Evolutionary conservation across 2,797 vertebrate genomes (phyloP), one percentile per base, ranked within the genome.

Genomic region (Chrysocyon brachyurus): DNA sequence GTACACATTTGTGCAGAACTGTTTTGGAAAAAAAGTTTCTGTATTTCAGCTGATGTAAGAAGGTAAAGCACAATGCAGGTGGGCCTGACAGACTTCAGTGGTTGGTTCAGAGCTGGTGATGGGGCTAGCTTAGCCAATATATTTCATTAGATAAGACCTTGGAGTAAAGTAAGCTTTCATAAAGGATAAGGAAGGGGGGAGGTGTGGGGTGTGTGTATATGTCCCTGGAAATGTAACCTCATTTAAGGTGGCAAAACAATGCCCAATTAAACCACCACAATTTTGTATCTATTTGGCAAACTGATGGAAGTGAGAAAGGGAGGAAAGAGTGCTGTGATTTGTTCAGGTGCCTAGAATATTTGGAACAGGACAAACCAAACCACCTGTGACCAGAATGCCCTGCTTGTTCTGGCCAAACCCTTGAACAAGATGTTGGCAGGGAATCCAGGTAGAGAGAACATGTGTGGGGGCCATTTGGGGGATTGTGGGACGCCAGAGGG

Each of bases 311-410:
- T 70, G 81, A 64, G 28, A 84, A 24, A 79, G 40, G 91, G 72
- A 93, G 33, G 75, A 77, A 92, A 78, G 91, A 93, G 54, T 95
- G 87, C 84, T 98, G 52, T 89, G 90, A 94, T 96, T 97, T 97
- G 91, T 96, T 96, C 77, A 96, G 90, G 94, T 97, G 93, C 97
- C 97, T 96, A 91, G 88, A 98, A 91, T 96, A 95, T 90, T 94
- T 98, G 92, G 97, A 96, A 93, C n/a, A 12, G 63, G 87, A 11
- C 9, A 96, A 85, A 93, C 61, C 83, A 96, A 98, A 90, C 91
- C 85, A 96, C 96, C 95, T 98, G 95, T 97, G 98, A 96, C 61
- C 94, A 97, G 92, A 97, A 94, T 91, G 84, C 84, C 90, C 97
- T 93, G 77, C 49, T 88, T 6, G 0, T 87, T 92, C 83, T 77